A percentile compares a stretch with the other conserved stretches of the same genome.
Conservation (phyloP, 1,140 invertebrate species). For the fruit fly (Drosophila melanogaster) region Release_6_plus_ISO1_MT NT_037436.4:19703001-19703500, state of each 20-base stretch:
- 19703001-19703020: conserved; percentile 47
- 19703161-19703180: conserved; percentile 70
- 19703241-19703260: conserved; percentile 35
- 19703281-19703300: conserved; percentile 30
- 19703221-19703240: conserved; percentile 52
- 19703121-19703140: conserved; percentile 40
- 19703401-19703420: conserved; percentile 65
- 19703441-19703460: conserved; percentile 29
- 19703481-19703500: conserved; percentile 73
- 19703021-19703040: conserved; percentile 48
- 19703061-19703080: conserved; percentile 54
- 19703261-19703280: conserved; percentile 52
- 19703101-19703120: conserved; percentile 7
- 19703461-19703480: conserved; percentile 73
- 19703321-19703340: conserved; percentile 38
- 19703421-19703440: conserved; percentile 21
- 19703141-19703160: conserved; percentile 59
- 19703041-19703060: conserved; percentile 60
- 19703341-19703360: conserved; percentile 22
- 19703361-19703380: conserved; percentile 47
- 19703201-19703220: conserved; percentile 59
- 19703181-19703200: conserved; percentile 64
- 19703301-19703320: conserved; percentile 40
- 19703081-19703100: conserved; percentile 48
- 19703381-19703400: conserved; percentile 53